Evolutionary conservation across 2,113 vertebrate genomes (phyloP), one percentile per base, ranked within the genome.

Genomic region (Osmerus eperlanus): DNA sequence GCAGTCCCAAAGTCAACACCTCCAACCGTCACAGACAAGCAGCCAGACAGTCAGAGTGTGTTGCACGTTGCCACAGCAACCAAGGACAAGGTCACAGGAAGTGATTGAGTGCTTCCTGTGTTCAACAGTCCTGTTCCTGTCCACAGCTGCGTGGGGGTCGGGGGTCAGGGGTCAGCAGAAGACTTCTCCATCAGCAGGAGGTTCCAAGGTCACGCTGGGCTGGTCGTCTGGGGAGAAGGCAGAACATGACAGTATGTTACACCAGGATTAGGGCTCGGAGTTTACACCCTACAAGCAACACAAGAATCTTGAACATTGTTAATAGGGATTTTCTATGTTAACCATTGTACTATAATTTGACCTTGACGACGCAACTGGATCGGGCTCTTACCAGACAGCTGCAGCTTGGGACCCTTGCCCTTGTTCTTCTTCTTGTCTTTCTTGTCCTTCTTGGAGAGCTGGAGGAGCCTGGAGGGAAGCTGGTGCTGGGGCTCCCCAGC

Each of bases 351-450:
- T 32, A 32, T 4, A 4, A 4, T 32, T 32, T 41, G 36, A 19
- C 19, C 1, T 3, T 58, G n/a, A 19, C n/a, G 21, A 21, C 21
- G 21, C 21, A 32, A 4, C 29, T 58, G 55, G 18, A 8, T 58
- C n/a, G 3, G 7, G 56, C n/a, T 59, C 18, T 16, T 19, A 21
- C n/a, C 21, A 59, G 2, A 8, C 15, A n/a, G 56, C n/a, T 53
- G 62, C 8, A 58, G 52, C 23, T 36, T 67, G 13, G 8, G 21
- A 28, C 1, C 92, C 76, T 93, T 95, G 77, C 82, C 87, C 80
- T 96, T 96, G 85, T 90, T 92, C 74, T 96, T 94, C 87, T 96
- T 97, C 85, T 92, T 89, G 6, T 96, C 94, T 80, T 97, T 95
- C 69, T 96, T 95, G 1, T 96, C 93, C 83, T 95, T 96, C 81